A percentile compares a stretch with the other conserved stretches of the same genome.
These are phyloP conservation scores for Mastomys natalensis DNA, from an alignment of 2,113 vertebrate genomes.

Conservation along the genomic window DNA sequence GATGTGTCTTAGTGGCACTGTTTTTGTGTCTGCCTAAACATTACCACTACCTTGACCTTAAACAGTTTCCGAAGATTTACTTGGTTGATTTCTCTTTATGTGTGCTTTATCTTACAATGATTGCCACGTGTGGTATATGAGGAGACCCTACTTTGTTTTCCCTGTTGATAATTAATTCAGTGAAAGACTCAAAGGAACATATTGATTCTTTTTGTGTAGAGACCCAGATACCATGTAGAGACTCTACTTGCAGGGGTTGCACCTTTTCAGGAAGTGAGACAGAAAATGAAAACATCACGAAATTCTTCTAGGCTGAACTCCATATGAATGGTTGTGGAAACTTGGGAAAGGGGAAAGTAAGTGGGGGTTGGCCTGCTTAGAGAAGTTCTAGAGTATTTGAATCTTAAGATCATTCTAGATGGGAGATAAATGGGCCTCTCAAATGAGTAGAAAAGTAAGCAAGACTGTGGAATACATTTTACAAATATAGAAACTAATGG, in stretches of 20 bases:
- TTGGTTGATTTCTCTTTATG: conserved; percentile 28
- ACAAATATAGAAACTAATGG: neutral
- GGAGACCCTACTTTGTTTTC: conserved; percentile 7
- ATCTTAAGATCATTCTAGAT: neutral
- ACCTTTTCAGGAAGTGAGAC: neutral
- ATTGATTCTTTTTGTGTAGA: neutral
- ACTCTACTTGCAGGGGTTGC: neutral
- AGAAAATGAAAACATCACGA: conserved; percentile 12
- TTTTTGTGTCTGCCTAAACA: conserved; percentile 17
- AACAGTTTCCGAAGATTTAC: neutral
- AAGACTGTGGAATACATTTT: neutral
- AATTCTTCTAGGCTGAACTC: neutral
- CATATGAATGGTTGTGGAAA: neutral
- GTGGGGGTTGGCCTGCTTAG: neutral
- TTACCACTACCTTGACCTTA: neutral
- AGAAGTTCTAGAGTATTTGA: conserved; percentile 13
- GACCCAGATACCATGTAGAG: neutral
- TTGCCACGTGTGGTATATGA: neutral
- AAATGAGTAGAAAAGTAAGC: neutral
- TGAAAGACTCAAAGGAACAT: neutral
- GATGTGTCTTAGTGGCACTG: neutral
- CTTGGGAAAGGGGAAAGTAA: conserved; percentile 16
- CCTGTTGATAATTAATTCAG: conserved; percentile 39
- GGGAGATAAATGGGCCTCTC: neutral
- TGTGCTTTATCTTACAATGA: neutral